Conservation (phyloP, 2,888 invertebrate species). For the Synanthedon tipuliformis region DNA sequence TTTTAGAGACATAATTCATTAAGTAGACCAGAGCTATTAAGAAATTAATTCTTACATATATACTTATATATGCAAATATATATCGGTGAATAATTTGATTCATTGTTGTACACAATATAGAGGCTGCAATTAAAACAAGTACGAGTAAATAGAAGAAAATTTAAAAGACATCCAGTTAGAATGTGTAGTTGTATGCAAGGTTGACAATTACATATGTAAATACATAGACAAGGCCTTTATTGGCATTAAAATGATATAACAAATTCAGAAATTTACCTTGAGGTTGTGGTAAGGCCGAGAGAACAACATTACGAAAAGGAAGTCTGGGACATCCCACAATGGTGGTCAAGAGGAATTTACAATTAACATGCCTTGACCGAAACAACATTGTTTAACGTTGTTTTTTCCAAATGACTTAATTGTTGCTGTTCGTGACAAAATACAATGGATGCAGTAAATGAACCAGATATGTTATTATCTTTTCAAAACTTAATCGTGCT, state of each 20-base stretch:
- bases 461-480: too few relatives aligned
- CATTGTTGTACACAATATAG: neutral
- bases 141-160: neutral
- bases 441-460: too few relatives aligned
- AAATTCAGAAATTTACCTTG: constrained; percentile 47
- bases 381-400: neutral
- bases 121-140: neutral
- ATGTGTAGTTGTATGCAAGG: constrained; percentile 31
- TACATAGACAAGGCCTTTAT: constrained; percentile 48
- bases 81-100: neutral
- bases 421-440: too few relatives aligned
- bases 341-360: neutral
- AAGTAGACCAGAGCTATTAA: too few relatives aligned
- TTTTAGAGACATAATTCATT: too few relatives aligned
- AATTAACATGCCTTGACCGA: neutral
- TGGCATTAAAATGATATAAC: constrained; percentile 35
- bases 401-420: neutral
- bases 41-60: too few relatives aligned
- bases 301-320: constrained; percentile 36
- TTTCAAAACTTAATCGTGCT: too few relatives aligned
- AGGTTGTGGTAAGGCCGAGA: constrained; percentile 35
- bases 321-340: constrained; percentile 22
- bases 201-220: constrained; percentile 46
- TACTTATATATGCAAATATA: too few relatives aligned
- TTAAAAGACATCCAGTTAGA: constrained; percentile 15